Conservation (phyloP, 1,140 invertebrate species). For the Mylabris phalerata region DNA sequence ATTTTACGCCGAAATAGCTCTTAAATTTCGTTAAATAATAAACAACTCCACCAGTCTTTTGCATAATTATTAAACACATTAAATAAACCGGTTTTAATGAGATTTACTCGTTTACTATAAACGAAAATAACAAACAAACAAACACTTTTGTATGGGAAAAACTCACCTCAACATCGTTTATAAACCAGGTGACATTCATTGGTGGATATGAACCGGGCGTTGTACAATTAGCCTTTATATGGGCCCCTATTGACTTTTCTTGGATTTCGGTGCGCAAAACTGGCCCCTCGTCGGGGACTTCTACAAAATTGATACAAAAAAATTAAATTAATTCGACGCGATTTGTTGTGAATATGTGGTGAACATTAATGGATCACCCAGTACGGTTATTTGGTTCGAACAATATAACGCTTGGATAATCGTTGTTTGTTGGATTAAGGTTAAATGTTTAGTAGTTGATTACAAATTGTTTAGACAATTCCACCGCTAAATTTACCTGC, state of each 20-base stretch:
- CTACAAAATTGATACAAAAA: constrained; percentile 21
- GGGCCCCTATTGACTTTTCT: constrained; percentile 35
- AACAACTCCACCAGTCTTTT: too few species aligned
- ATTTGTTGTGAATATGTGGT: not conserved
- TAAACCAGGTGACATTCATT: constrained; percentile 42
- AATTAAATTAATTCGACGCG: not conserved
- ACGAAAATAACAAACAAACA: too few species aligned
- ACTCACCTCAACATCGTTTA: constrained; percentile 42
- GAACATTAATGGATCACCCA: not conserved
- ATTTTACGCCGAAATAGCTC: too few species aligned
- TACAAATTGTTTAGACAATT: too few species aligned
- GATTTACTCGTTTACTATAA: not conserved
- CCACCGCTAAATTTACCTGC: constrained; percentile 24
- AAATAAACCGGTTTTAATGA: not conserved
- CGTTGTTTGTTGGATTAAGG: not conserved
- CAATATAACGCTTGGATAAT: not conserved
- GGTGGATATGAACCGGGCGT: constrained; percentile 40
- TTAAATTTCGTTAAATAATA: too few species aligned
- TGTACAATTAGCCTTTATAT: constrained; percentile 39
- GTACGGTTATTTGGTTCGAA: not conserved
- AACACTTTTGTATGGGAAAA: too few species aligned
- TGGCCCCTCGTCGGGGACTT: constrained; percentile 34
- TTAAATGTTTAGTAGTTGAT: not conserved
- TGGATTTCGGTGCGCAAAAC: constrained; percentile 32
- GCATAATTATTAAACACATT: not conserved